Evolutionary conservation across 2,888 invertebrate species (phyloP).

Genomic region (Zeuzera pyrina): DNA sequence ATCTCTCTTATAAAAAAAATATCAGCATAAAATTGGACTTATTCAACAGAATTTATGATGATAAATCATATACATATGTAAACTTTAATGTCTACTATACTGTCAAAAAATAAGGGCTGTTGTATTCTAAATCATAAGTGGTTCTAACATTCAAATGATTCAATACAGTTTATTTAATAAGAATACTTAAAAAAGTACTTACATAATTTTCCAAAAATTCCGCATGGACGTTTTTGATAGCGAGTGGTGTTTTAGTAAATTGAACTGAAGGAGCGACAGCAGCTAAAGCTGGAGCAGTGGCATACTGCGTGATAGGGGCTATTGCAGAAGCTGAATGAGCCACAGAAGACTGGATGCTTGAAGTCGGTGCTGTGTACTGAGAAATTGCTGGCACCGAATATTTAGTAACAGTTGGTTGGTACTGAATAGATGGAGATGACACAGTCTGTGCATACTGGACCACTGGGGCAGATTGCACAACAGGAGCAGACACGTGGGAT

Average conservation of each 20-base stretch:
- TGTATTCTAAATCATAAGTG: too few species aligned
- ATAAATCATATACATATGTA: too few species aligned
- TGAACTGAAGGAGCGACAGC: slow-evolving; percentile 17
- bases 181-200: slow-evolving; percentile 32
- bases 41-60: too few species aligned
- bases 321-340: slow-evolving; percentile 22
- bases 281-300: slow-evolving; percentile 22
- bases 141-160: too few species aligned
- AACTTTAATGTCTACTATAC: too few species aligned
- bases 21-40: too few species aligned
- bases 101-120: too few species aligned
- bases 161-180: too few species aligned
- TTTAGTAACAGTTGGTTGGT: slow-evolving; percentile 24
- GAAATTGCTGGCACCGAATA: slow-evolving; percentile 20
- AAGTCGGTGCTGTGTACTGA: slow-evolving; percentile 18
- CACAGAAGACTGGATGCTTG: too few species aligned
- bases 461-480: slow-evolving; percentile 15
- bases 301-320: slow-evolving; percentile 12
- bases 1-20: too few species aligned
- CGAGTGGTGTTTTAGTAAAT: slow-evolving; percentile 23
- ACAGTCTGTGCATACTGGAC: slow-evolving; percentile 19
- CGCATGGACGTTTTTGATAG: slow-evolving; percentile 69
- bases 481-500: slow-evolving; percentile 5
- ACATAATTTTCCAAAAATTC: slow-evolving; percentile 77
- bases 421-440: slow-evolving; percentile 9